Conservation (phyloP, 2,888 invertebrate species). For the Noctua comes region DNA sequence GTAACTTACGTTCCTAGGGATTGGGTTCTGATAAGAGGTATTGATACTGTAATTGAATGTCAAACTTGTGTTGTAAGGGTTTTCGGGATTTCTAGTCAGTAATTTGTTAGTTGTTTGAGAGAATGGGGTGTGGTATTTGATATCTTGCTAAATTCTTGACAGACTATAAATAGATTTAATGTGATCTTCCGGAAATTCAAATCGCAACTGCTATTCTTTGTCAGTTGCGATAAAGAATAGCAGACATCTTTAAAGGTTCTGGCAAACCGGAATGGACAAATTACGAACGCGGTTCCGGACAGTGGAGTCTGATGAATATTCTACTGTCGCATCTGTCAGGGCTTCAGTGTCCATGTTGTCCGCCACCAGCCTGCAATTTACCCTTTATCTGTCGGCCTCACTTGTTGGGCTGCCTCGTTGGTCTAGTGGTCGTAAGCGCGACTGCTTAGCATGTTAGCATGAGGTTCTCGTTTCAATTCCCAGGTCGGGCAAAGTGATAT, state of each 20-base stretch:
- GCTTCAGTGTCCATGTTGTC: too few relatives aligned
- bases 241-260: background rate
- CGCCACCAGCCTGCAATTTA: too few relatives aligned
- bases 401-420: too few relatives aligned
- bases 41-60: conserved; percentile 30
- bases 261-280: background rate
- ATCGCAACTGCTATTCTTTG: too few relatives aligned
- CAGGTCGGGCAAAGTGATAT: too few relatives aligned
- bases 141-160: background rate
- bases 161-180: background rate
- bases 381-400: too few relatives aligned
- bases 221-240: too few relatives aligned
- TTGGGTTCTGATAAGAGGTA: conserved; percentile 7
- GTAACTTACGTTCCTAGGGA: conserved; percentile 12
- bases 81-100: background rate
- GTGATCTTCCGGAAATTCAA: background rate
- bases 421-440: too few relatives aligned
- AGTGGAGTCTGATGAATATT: too few relatives aligned
- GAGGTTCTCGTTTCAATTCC: too few relatives aligned
- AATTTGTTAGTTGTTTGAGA: conserved; percentile 10
- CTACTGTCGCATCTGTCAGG: too few relatives aligned
- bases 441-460: too few relatives aligned
- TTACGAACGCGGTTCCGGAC: background rate
- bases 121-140: background rate
- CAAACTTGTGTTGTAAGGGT: conserved; percentile 9